Evolutionary conservation across 2,113 vertebrate genomes (phyloP).

Genomic region (Casuarius casuarius): DNA sequence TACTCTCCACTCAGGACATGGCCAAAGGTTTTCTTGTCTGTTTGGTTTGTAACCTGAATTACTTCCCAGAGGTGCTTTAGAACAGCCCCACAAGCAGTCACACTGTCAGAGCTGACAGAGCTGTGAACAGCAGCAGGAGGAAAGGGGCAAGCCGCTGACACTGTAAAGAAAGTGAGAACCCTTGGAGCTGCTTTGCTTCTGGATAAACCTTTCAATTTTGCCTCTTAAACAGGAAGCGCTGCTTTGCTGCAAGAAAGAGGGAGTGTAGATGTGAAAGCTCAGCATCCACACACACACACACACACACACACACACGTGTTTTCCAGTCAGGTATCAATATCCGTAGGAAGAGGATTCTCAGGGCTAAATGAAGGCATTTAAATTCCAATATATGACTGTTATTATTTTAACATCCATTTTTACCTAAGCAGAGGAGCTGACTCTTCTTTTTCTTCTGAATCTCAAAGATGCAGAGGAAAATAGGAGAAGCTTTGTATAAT

Average conservation of each 20-base stretch:
- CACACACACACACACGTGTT: neutral
- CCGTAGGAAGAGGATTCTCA: neutral
- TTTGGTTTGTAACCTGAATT: neutral
- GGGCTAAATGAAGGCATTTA: neutral
- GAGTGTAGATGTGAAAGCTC: neutral
- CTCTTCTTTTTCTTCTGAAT: neutral
- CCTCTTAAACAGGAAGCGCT: neutral
- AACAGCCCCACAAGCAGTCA: neutral
- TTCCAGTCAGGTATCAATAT: neutral
- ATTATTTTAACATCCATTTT: neutral
- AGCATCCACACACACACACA: neutral
- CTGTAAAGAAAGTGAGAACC: neutral
- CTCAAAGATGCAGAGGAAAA: neutral
- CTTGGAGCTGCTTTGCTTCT: neutral
- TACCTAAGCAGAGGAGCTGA: neutral
- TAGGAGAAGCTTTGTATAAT: neutral
- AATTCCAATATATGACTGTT: neutral
- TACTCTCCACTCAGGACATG: neutral
- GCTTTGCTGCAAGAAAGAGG: neutral
- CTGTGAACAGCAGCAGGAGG: neutral
- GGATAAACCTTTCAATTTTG: neutral
- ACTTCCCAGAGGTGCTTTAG: neutral
- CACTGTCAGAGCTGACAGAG: neutral
- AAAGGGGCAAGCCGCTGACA: neutral
- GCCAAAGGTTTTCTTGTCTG: neutral